A percentile compares a stretch with the other conserved stretches of the same genome.
Conservation (phyloP, 2,797 vertebrate species). For the Mormyrus proboscirostris region DNA sequence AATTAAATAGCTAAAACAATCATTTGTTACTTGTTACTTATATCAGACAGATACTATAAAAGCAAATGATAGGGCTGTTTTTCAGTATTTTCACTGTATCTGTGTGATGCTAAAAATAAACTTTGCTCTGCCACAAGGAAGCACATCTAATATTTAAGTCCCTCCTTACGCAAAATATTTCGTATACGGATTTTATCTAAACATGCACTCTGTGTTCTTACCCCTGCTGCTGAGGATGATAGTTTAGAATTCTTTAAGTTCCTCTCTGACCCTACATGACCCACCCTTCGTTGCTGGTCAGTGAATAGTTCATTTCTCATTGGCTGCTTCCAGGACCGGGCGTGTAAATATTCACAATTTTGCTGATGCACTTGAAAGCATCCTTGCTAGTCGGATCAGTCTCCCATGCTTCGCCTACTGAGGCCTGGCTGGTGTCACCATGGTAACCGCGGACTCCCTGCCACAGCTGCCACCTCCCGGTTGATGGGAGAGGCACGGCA, state of each 20-base stretch:
- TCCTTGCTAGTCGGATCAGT: neutral
- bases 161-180: neutral
- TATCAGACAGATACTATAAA: conserved; percentile 50
- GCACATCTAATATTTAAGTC: conserved; percentile 25
- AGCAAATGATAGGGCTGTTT: conserved; percentile 47
- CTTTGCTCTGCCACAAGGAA: conserved; percentile 12
- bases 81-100: conserved; percentile 48
- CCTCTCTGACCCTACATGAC: neutral
- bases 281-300: neutral
- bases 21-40: conserved; percentile 47
- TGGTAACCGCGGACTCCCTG: neutral
- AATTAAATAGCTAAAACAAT: conserved; percentile 39
- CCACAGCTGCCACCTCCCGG: neutral
- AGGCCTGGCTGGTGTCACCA: neutral
- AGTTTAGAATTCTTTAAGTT: neutral
- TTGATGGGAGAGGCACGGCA: neutral
- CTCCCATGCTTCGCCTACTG: neutral
- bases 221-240: neutral
- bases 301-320: neutral
- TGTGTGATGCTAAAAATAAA: conserved; percentile 46
- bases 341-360: neutral
- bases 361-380: neutral
- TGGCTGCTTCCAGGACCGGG: neutral
- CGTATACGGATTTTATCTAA: neutral
- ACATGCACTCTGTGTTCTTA: neutral